Evolutionary conservation across 2,113 vertebrate genomes (phyloP).

Genomic region (Neodontobutis hainanensis): DNA sequence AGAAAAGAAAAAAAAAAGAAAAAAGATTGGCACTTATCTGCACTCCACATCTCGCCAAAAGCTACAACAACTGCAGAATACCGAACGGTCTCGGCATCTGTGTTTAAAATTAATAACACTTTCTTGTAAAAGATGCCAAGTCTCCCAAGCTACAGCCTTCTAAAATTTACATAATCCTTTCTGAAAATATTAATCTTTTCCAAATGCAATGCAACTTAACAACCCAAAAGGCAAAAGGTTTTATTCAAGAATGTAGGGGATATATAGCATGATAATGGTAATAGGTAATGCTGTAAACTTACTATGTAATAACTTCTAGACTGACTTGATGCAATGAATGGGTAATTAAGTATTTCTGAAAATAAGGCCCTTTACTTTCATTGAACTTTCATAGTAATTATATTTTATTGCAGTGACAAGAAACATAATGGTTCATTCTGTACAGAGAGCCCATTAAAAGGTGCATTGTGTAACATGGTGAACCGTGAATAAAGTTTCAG

Average conservation of each 20-base stretch:
- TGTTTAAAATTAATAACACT: slow-evolving; percentile 14
- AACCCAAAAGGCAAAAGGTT: not conserved
- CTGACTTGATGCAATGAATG: too few relatives aligned
- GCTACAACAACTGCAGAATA: not conserved
- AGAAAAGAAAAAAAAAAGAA: slow-evolving; percentile 20
- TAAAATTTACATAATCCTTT: slow-evolving; percentile 17
- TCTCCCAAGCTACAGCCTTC: not conserved
- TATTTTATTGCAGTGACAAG: too few relatives aligned
- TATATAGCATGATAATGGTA: too few relatives aligned
- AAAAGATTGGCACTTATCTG: not conserved
- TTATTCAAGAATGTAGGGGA: not conserved
- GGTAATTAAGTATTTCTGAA: too few relatives aligned
- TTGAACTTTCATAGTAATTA: too few relatives aligned
- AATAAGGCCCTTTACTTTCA: too few relatives aligned
- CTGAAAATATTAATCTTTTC: not conserved
- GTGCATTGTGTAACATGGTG: too few relatives aligned
- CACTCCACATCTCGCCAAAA: not conserved
- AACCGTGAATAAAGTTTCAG: too few relatives aligned
- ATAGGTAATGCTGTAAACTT: too few relatives aligned
- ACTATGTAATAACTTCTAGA: too few relatives aligned
- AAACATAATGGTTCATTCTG: too few relatives aligned
- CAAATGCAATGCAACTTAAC: slow-evolving; percentile 2
- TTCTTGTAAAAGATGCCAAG: slow-evolving; percentile 1
- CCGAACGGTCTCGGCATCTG: not conserved
- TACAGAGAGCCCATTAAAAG: too few relatives aligned